Percentiles rank a stretch among this genome's conserved stretches.
These are phyloP conservation scores for Charadrius vociferus DNA, from an alignment of 2,113 vertebrate species.

Conservation along the genomic window DNA sequence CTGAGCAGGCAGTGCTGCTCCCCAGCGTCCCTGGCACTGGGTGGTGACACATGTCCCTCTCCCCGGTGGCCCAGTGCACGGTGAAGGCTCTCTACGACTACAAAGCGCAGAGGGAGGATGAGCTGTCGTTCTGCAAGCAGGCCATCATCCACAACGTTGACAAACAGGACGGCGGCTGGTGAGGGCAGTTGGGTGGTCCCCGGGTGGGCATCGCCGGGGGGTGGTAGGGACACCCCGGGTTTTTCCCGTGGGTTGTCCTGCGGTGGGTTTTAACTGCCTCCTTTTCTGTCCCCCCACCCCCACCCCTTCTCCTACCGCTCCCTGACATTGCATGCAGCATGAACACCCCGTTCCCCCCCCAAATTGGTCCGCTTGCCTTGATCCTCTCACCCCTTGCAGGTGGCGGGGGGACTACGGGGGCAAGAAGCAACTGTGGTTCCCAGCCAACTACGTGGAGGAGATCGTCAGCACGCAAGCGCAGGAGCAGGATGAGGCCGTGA, in stretches of 20 bases:
- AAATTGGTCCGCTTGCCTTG: constrained; percentile 10
- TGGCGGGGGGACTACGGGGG: constrained; percentile 96
- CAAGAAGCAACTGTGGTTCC: constrained; percentile 98
- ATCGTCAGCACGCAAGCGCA: constrained; percentile 82
- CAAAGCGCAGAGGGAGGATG: constrained; percentile 86
- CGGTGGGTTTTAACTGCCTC: background rate
- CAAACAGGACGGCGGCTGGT: constrained; percentile 89
- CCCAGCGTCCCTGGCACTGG: accelerated
- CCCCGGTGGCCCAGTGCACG: constrained; percentile 67
- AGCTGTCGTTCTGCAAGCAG: constrained; percentile 89
- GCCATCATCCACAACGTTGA: constrained; percentile 86
- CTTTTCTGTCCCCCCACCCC: background rate
- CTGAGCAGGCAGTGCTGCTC: accelerated
- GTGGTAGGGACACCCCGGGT: background rate
- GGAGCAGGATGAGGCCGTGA: constrained; percentile 87
- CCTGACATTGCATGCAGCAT: background rate
- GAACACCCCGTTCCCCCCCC: background rate
- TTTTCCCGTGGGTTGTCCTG: background rate
- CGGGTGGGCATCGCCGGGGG: background rate
- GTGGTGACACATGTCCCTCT: background rate
- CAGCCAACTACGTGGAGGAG: constrained; percentile 96
- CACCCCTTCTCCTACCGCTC: background rate
- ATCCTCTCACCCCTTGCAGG: constrained; percentile 76
- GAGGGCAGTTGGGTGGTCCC: background rate
- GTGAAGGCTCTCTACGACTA: constrained; percentile 90